A percentile compares a stretch with the other conserved stretches of the same genome.
Evolutionary conservation across 2,888 invertebrate species (phyloP).

Genomic region (Choreutis nemorana): DNA sequence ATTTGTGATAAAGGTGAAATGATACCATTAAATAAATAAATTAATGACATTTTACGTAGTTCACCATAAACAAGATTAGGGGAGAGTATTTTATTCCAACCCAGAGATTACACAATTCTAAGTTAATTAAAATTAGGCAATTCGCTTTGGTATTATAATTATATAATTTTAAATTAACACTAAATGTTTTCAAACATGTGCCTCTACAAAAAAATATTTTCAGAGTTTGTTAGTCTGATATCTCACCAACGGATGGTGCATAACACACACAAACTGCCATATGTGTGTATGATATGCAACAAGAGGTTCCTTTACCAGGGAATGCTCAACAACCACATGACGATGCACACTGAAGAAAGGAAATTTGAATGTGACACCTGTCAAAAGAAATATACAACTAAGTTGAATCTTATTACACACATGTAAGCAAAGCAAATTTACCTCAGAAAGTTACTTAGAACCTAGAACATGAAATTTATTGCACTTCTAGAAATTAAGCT

Average conservation of each 20-base stretch:
- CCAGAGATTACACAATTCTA: not conserved
- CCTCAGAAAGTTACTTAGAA: not conserved
- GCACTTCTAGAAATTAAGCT: not conserved
- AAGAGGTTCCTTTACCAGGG: conserved; percentile 30
- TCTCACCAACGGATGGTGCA: conserved; percentile 28
- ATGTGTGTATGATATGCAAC: conserved; percentile 31
- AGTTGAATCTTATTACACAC: conserved; percentile 24
- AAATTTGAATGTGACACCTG: conserved; percentile 37
- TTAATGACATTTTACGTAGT: too few relatives aligned
- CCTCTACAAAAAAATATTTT: not conserved
- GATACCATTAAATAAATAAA: not conserved
- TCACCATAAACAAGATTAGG: too few relatives aligned
- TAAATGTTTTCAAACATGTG: not conserved
- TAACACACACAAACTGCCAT: conserved; percentile 20
- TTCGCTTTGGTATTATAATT: too few relatives aligned
- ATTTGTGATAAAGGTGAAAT: conserved; percentile 43
- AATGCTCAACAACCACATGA: conserved; percentile 26
- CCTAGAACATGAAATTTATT: not conserved
- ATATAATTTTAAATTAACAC: not conserved
- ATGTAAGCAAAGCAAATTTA: conserved; percentile 24
- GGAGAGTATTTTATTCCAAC: too few relatives aligned
- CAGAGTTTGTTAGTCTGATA: conserved; percentile 16
- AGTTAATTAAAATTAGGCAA: not conserved
- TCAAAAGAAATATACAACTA: conserved; percentile 31
- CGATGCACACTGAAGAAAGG: conserved; percentile 34